Evolutionary conservation across 1,140 invertebrate genomes (phyloP).

Genomic region (Papilio dardanus): DNA sequence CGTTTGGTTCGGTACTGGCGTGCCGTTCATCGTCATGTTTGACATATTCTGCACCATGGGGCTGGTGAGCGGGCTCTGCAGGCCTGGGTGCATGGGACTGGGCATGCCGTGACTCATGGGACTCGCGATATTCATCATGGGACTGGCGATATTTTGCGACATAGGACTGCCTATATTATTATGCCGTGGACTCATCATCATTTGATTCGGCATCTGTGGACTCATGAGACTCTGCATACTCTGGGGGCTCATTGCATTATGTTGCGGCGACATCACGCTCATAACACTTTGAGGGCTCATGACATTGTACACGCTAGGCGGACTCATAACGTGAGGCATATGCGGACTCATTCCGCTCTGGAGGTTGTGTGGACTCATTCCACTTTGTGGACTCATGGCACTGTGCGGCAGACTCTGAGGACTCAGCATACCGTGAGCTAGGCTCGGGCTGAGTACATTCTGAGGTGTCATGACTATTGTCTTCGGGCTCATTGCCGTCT

Average conservation of each 20-base stretch:
- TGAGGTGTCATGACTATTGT: constrained; percentile 68
- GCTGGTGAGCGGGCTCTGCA: constrained; percentile 71
- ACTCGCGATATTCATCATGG: constrained; percentile 73
- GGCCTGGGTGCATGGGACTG: constrained; percentile 75
- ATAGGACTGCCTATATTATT: constrained; percentile 74
- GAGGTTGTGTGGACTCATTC: constrained; percentile 67
- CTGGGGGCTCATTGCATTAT: constrained; percentile 77
- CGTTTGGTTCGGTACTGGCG: constrained; percentile 56
- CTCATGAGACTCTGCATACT: constrained; percentile 77
- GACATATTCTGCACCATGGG: constrained; percentile 75
- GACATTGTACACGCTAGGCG: constrained; percentile 75
- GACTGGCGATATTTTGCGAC: constrained; percentile 73
- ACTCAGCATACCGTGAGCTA: constrained; percentile 69
- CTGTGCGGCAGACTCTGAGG: constrained; percentile 71
- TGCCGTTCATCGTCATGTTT: constrained; percentile 66
- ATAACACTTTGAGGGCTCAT: constrained; percentile 77
- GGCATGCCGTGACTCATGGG: constrained; percentile 72
- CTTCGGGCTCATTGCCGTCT: constrained; percentile 67
- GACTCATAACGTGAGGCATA: constrained; percentile 76
- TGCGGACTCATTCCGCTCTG: constrained; percentile 73
- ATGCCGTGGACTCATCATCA: constrained; percentile 76
- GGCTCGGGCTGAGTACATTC: constrained; percentile 67
- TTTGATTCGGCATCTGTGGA: constrained; percentile 75
- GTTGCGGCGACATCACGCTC: constrained; percentile 79
- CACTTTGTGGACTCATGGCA: constrained; percentile 75